These are phyloP conservation scores for Microchirus variegatus DNA, from an alignment of 2,797 vertebrate species.

Conservation along the genomic window DNA sequence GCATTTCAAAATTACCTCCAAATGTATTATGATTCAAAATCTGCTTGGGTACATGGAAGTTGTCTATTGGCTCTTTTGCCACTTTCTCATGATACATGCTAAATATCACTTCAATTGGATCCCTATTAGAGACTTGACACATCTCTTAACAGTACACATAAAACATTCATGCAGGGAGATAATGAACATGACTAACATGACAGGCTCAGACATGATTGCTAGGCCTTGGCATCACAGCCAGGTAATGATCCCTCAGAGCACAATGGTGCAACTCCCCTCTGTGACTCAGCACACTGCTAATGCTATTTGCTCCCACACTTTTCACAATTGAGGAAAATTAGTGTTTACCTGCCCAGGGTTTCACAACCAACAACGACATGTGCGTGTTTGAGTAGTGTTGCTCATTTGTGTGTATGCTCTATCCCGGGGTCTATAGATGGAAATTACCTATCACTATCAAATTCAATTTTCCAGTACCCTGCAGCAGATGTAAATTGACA, in stretches of 20 bases:
- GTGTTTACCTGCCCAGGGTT: conserved; percentile 20
- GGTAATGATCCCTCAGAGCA: conserved; percentile 38
- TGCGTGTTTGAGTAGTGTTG: neutral
- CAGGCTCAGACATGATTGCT: conserved; percentile 32
- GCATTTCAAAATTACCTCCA: too few species aligned
- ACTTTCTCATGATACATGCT: neutral
- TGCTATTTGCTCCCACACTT: conserved; percentile 14
- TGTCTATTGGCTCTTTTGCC: neutral
- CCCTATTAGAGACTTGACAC: neutral
- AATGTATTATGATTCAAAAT: too few species aligned
- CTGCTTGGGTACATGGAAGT: too few species aligned
- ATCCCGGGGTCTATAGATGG: too few species aligned
- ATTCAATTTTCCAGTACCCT: too few species aligned
- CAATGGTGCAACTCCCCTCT: conserved; percentile 43
- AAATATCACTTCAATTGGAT: neutral
- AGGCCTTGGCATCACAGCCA: conserved; percentile 24
- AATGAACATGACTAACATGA: conserved; percentile 42
- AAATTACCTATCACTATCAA: too few species aligned
- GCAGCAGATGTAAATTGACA: too few species aligned
- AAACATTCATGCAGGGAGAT: conserved; percentile 28
- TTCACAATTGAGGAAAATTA: conserved; percentile 21
- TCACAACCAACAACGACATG: neutral
- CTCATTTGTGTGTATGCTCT: too few species aligned
- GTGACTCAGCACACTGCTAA: conserved; percentile 54
- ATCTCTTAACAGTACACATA: conserved; percentile 12